phyloP scores from a whole-genome alignment of 2,113 vertebrate species.

The Poecile atricapillus region DNA sequence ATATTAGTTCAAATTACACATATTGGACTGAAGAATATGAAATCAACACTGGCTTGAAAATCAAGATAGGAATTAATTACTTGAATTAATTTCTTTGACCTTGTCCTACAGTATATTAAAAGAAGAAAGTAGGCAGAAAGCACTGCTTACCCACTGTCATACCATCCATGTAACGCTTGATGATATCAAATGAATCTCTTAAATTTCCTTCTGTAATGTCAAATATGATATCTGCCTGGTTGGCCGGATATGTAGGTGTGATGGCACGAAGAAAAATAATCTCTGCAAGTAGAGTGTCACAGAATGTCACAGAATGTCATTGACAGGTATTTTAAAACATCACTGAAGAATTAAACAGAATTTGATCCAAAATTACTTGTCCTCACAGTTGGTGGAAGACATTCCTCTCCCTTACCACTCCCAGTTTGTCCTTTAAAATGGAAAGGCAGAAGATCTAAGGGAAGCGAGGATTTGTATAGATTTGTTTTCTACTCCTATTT shows the following conservation, averaged over 20 bases:
- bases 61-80: neutral
- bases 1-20: neutral
- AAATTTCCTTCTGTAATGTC: conserved; percentile 92
- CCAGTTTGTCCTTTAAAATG: neutral
- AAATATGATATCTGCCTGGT: conserved; percentile 89
- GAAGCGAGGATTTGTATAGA: neutral
- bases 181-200: conserved; percentile 89
- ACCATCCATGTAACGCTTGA: conserved; percentile 87
- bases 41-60: neutral
- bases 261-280: conserved; percentile 93
- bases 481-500: neutral
- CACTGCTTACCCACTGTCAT: conserved; percentile 89
- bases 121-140: neutral
- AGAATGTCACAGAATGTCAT: neutral
- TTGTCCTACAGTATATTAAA: neutral
- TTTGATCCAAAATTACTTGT: neutral
- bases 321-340: neutral
- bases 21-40: neutral
- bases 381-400: neutral
- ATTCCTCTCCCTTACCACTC: no score
- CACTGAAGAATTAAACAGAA: neutral
- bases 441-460: neutral
- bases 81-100: neutral
- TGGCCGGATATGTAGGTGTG: conserved; percentile 75
- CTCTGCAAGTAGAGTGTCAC: conserved; percentile 74